Evolutionary conservation across 1,140 invertebrate species (phyloP).

Genomic region (Gonatopus flavifemur): DNA sequence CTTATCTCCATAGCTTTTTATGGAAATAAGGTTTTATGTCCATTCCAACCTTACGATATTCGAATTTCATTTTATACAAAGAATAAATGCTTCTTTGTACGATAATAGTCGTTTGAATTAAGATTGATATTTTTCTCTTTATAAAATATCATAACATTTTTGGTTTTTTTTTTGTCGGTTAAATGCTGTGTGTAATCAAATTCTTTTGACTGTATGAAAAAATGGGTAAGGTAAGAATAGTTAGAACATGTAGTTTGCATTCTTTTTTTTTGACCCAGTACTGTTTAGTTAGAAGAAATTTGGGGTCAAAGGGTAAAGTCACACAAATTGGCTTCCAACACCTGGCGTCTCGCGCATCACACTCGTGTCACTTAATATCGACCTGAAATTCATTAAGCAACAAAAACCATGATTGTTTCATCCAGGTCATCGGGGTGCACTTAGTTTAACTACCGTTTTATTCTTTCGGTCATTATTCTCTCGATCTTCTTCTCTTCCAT

Average conservation of each 20-base stretch:
- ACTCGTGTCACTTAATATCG: conserved; percentile 58
- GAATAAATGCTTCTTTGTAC: conserved; percentile 23
- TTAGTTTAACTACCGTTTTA: conserved; percentile 47
- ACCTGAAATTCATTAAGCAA: conserved; percentile 61
- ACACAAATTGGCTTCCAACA: conserved; percentile 56
- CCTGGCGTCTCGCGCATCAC: conserved; percentile 57
- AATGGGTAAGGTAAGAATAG: conserved; percentile 49
- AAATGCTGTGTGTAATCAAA: conserved; percentile 21
- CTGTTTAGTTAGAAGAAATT: conserved; percentile 51
- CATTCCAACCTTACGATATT: conserved; percentile 52
- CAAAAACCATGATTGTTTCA: conserved; percentile 56
- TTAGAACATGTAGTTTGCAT: conserved; percentile 43
- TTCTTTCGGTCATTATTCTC: conserved; percentile 39
- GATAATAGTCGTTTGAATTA: conserved; percentile 13
- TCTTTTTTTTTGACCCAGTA: conserved; percentile 42
- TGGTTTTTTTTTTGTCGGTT: no score
- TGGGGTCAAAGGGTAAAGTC: conserved; percentile 52
- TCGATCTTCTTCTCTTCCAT: conserved; percentile 32
- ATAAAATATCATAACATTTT: conserved; percentile 19
- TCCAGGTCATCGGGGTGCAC: conserved; percentile 40
- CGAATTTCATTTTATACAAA: conserved; percentile 36
- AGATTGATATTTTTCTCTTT: no score
- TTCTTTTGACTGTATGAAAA: conserved; percentile 28
- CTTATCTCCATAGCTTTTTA: conserved; percentile 40
- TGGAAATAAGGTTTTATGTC: conserved; percentile 43